Evolutionary conservation across 2,888 invertebrate species (phyloP).

Genomic region (Drosophila merina): DNA sequence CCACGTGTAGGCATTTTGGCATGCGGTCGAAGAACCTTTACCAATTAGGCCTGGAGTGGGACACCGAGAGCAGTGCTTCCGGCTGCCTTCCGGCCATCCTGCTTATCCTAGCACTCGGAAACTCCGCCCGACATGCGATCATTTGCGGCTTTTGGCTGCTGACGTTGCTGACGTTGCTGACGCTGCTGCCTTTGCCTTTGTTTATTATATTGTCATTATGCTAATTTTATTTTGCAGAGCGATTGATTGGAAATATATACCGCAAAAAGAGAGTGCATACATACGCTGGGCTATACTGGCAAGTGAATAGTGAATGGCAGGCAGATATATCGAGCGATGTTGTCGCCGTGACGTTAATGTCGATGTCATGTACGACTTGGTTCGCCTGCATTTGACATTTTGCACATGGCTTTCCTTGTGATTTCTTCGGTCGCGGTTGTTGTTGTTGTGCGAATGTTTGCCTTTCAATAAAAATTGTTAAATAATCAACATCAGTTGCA

Average conservation of each 20-base stretch:
- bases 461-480: slow-evolving; percentile 77
- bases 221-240: slow-evolving; percentile 74
- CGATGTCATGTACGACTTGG: slow-evolving; percentile 60
- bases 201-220: slow-evolving; percentile 79
- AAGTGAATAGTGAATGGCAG: slow-evolving; percentile 64
- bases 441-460: slow-evolving; percentile 70
- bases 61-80: slow-evolving; percentile 22
- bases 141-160: slow-evolving; percentile 40
- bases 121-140: slow-evolving; percentile 12
- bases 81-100: slow-evolving; percentile 23
- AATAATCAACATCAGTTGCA: slow-evolving; percentile 64
- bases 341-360: slow-evolving; percentile 64
- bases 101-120: slow-evolving; percentile 14
- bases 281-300: slow-evolving; percentile 21
- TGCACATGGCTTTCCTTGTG: slow-evolving; percentile 73
- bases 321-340: slow-evolving; percentile 38
- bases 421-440: slow-evolving; percentile 43
- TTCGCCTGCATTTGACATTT: slow-evolving; percentile 74
- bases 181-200: slow-evolving; percentile 45
- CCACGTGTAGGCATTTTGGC: slow-evolving; percentile 8
- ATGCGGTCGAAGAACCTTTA: slow-evolving; percentile 14
- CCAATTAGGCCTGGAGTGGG: slow-evolving; percentile 28
- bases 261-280: slow-evolving; percentile 43
- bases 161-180: slow-evolving; percentile 31
- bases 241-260: slow-evolving; percentile 47